Evolutionary conservation across 2,888 invertebrate species (phyloP), one percentile per base, ranked within the genome.

Genomic region (Atherix ibis): DNA sequence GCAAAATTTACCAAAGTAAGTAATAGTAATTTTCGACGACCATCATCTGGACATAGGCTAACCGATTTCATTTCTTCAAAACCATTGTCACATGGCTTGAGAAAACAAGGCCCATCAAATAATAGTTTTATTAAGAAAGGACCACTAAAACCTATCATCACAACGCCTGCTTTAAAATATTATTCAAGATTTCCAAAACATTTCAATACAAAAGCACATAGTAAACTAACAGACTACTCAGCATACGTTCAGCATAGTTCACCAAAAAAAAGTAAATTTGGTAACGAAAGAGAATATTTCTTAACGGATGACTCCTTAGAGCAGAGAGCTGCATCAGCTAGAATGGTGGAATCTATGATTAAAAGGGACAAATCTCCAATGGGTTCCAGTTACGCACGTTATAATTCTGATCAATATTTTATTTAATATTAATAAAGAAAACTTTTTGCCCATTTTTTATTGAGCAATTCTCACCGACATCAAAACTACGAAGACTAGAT

Each of bases 101-200:
- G 17, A 16, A 18, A 17, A n/a, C n/a, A 26, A 16, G 10, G 22
- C 10, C 10, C 10, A 10, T 4, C 12, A 22, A 22, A 25, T 4
- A 19, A n/a, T n/a, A 14, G 4, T 17, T 22, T 17, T 26, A 12
- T 12, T 12, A 26, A 13, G 26, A 9, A 26, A 13, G 13, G 26
- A 22, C 10, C 10, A 8, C 15, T 26, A 2, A 36, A 36, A 35
- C 56, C 64, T 2, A 49, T 52, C 14, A 61, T 58, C 8, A 65
- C 66, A 10, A n/a, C n/a, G n/a, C n/a, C n/a, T n/a, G n/a, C n/a
- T 66, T 66, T 68, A 15, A 63, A 62, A 39, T 59, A 65, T 46
- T 68, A 54, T 43, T 51, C 61, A 2, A 50, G 54, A 2, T 27
- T 36, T 18, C 46, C 45, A 0, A 41, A 43, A 14, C 5, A 26